phyloP scores from a whole-genome alignment of 2,113 vertebrate genomes.

The Nothoprocta pentlandii region DNA sequence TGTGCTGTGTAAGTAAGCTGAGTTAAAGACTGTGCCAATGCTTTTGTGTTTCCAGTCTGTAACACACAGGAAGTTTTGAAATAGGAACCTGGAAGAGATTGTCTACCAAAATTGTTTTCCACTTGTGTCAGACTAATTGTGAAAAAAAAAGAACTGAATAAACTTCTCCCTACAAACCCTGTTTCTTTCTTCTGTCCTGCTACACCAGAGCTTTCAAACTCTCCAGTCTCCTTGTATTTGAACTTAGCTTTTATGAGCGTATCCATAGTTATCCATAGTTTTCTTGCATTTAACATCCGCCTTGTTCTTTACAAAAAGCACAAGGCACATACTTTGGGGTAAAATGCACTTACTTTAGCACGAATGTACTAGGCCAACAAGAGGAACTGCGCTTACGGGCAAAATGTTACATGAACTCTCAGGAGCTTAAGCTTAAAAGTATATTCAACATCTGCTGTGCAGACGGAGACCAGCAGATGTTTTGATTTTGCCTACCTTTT shows the following conservation, averaged over 20 bases:
- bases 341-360: neutral
- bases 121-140: neutral
- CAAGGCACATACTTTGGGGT: neutral
- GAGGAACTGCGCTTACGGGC: neutral
- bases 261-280: fast-evolving
- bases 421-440: slow-evolving; percentile 19
- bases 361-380: neutral
- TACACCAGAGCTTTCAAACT: neutral
- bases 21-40: neutral
- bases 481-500: slow-evolving; percentile 50
- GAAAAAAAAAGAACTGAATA: neutral
- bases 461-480: slow-evolving; percentile 47
- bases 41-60: neutral
- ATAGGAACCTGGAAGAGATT: neutral
- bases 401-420: neutral
- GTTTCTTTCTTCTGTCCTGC: neutral
- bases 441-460: slow-evolving; percentile 45
- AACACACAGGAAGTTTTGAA: neutral
- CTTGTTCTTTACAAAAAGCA: neutral
- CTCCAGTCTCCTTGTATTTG: neutral
- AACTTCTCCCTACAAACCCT: neutral
- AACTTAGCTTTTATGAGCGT: neutral
- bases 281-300: neutral
- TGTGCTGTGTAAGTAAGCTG: neutral
- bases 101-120: neutral